Conservation (phyloP, 2,797 vertebrate genomes). For the Cottoperca gobio region DNA sequence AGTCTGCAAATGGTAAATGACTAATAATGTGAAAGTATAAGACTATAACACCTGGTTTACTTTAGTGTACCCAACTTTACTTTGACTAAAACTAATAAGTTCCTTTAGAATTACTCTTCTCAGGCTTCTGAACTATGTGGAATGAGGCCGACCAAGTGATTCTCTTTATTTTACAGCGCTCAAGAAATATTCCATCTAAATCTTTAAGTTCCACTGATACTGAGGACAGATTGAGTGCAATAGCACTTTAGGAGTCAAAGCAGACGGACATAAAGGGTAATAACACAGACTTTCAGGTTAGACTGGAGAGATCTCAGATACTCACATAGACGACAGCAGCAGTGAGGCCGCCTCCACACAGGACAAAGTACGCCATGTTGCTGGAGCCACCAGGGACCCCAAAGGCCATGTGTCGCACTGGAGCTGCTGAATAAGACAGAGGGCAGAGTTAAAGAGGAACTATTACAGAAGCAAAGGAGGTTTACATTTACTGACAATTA, state of each 20-base stretch:
- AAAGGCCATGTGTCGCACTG: constrained; percentile 80
- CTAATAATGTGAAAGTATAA: too few species aligned
- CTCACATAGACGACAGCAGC: constrained; percentile 83
- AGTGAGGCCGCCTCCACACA: constrained; percentile 83
- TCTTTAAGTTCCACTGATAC: neutral
- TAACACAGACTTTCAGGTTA: neutral
- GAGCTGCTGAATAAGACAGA: constrained; percentile 51
- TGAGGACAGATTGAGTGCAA: neutral
- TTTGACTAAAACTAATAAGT: too few species aligned
- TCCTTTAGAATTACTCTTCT: neutral
- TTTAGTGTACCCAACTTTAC: too few species aligned
- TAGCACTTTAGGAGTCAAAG: neutral
- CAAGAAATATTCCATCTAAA: neutral
- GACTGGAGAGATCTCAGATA: constrained; percentile 3
- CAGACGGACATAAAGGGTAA: too few species aligned
- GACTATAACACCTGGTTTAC: too few species aligned
- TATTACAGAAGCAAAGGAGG: too few species aligned
- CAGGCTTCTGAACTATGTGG: neutral
- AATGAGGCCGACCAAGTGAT: neutral
- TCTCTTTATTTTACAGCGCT: neutral
- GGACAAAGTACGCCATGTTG: constrained; percentile 75
- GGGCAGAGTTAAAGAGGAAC: neutral
- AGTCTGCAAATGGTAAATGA: too few species aligned
- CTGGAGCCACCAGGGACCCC: constrained; percentile 77
- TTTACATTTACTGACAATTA: neutral